These are phyloP conservation scores for Otis tarda DNA, from an alignment of 2,113 vertebrate species.

Conservation along the genomic window DNA sequence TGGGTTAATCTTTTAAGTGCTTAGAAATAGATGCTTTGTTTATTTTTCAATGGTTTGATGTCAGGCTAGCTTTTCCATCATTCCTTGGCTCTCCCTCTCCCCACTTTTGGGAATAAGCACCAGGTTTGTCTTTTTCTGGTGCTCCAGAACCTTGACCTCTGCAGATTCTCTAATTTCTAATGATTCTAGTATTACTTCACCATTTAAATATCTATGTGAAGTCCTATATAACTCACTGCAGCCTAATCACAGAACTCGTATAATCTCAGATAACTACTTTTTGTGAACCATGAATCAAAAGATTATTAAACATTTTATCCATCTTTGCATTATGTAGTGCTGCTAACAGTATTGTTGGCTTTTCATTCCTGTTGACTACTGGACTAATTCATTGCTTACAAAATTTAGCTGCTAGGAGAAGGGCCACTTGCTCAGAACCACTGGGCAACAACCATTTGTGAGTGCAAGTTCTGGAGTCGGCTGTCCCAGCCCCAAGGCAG, in stretches of 20 bases:
- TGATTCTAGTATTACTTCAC: neutral
- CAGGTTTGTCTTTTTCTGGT: neutral
- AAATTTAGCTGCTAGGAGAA: neutral
- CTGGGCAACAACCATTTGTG: neutral
- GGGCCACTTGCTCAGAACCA: neutral
- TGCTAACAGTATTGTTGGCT: fast-evolving
- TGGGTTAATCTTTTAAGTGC: neutral
- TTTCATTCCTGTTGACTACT: neutral
- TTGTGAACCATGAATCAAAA: neutral
- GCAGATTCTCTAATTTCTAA: neutral
- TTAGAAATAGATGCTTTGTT: neutral
- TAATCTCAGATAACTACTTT: neutral
- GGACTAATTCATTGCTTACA: neutral
- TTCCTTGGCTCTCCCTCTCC: neutral
- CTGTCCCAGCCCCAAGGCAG: neutral
- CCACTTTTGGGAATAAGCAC: neutral
- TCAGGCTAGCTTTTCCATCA: neutral
- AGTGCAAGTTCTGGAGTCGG: neutral
- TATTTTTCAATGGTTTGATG: neutral
- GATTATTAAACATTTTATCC: neutral
- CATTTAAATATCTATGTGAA: neutral
- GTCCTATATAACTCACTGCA: neutral
- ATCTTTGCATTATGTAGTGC: neutral
- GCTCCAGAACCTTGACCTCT: neutral
- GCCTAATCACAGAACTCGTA: neutral